phyloP scores from a whole-genome alignment of 2,888 invertebrate genomes.

The Drosophila pegasa region DNA sequence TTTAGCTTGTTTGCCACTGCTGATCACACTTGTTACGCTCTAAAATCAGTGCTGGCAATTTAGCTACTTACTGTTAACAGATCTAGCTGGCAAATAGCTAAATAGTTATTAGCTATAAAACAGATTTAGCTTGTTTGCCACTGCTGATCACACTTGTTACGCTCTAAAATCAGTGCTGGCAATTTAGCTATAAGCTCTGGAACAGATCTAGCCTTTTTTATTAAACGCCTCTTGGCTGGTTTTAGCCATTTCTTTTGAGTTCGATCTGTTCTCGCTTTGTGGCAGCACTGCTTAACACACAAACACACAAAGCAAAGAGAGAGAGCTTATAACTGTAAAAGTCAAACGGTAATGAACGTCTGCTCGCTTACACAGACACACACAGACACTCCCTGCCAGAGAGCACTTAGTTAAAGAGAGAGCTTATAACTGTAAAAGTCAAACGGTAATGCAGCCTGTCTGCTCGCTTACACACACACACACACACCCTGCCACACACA shows the following conservation, averaged over 20 bases:
- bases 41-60: neutral
- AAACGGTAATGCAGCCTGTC: slow-evolving; percentile 7
- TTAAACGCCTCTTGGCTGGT: neutral
- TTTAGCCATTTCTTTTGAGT: neutral
- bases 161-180: neutral
- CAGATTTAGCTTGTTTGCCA: too few species aligned
- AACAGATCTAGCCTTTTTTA: neutral
- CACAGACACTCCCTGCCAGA: too few species aligned
- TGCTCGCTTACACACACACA: slow-evolving; percentile 31
- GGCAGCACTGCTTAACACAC: neutral
- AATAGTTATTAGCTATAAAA: too few species aligned
- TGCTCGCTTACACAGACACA: too few species aligned
- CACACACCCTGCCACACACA: slow-evolving; percentile 11
- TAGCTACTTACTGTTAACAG: neutral
- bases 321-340: too few species aligned
- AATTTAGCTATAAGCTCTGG: neutral
- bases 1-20: too few species aligned
- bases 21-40: neutral
- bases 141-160: neutral
- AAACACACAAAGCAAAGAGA: neutral
- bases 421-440: too few species aligned
- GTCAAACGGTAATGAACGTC: too few species aligned
- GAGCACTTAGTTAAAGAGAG: too few species aligned
- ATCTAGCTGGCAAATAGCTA: too few species aligned
- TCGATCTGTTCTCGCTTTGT: neutral